A percentile compares a stretch with the other conserved stretches of the same genome.
Evolutionary conservation across 2,113 vertebrate genomes (phyloP).

Genomic region (Plestiodon gilberti): DNA sequence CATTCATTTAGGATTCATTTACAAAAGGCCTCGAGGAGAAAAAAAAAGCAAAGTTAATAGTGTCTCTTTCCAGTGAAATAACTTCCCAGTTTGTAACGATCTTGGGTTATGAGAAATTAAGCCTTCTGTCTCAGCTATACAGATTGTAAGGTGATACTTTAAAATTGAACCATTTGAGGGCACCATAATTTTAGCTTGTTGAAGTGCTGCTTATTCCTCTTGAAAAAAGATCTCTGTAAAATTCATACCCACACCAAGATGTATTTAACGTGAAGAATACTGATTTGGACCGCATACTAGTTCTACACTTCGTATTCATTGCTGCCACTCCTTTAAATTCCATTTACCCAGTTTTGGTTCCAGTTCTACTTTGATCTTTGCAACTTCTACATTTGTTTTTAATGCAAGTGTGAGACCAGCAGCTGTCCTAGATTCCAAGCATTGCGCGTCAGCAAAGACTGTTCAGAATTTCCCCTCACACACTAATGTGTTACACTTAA

Average conservation of each 20-base stretch:
- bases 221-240: not conserved
- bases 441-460: not conserved
- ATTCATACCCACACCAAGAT: not conserved
- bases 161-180: not conserved
- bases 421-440: not conserved
- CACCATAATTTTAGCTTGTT: not conserved
- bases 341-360: not conserved
- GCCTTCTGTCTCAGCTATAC: not conserved
- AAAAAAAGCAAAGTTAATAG: not conserved
- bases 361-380: not conserved
- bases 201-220: not conserved
- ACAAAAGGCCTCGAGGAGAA: not conserved
- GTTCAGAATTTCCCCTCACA: not conserved
- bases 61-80: not conserved
- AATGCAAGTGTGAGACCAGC: fast-evolving
- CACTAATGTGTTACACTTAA: conserved; percentile 4
- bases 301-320: not conserved
- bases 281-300: not conserved
- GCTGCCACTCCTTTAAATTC: not conserved
- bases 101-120: not conserved
- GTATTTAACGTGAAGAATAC: not conserved
- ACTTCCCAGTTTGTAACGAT: not conserved
- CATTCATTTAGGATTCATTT: not conserved
- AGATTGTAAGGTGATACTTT: not conserved
- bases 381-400: not conserved